Percentiles rank a stretch among this genome's conserved stretches.
These are phyloP conservation scores for Schizopygopsis pylzovi DNA, from an alignment of 2,797 vertebrate species.

Conservation along the genomic window DNA sequence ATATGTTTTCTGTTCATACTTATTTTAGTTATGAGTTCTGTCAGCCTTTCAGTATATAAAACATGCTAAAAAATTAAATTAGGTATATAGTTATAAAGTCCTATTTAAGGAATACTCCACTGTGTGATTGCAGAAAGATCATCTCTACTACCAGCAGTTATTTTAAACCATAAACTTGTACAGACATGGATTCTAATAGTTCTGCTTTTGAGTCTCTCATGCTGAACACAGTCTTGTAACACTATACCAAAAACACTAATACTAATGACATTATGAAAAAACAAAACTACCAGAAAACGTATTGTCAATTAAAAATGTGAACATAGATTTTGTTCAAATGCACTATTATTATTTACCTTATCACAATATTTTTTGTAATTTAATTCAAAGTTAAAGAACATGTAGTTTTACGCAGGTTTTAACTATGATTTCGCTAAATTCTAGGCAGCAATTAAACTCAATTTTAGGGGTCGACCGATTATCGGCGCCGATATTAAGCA, in stretches of 20 bases:
- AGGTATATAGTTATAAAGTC: background rate
- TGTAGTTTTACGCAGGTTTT: background rate
- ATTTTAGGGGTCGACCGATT: too few species aligned
- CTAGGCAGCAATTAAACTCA: too few species aligned
- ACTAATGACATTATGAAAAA: background rate
- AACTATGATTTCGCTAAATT: too few species aligned
- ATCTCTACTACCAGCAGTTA: background rate
- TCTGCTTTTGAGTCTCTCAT: conserved; percentile 3
- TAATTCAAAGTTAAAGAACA: background rate
- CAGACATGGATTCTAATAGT: conserved; percentile 1
- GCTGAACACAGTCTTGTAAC: background rate
- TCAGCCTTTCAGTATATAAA: background rate
- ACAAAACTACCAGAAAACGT: background rate
- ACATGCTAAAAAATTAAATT: background rate
- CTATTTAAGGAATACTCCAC: background rate
- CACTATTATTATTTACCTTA: background rate
- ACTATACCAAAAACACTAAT: background rate
- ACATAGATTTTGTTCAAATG: background rate
- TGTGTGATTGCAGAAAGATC: background rate
- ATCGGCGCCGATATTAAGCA: too few species aligned
- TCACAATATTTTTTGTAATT: background rate
- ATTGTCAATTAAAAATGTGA: background rate
- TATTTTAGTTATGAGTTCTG: background rate
- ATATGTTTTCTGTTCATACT: background rate
- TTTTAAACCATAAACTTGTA: background rate